Conservation (phyloP, 2,113 vertebrate species). For the Paedocypris sp. region DNA sequence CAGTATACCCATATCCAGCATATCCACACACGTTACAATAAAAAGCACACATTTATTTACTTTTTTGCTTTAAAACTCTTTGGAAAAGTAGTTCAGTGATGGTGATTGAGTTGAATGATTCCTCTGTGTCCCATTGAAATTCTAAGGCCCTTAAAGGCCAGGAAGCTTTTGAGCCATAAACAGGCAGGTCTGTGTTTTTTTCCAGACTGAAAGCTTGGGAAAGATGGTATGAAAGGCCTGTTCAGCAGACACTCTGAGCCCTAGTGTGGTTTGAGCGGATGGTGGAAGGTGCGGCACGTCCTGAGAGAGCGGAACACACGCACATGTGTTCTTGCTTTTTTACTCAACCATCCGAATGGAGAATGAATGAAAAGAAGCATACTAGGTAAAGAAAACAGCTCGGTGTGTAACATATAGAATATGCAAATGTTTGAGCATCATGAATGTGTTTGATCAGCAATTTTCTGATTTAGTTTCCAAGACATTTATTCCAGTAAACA, state of each 20-base stretch:
- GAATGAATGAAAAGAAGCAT: conserved; percentile 9
- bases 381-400: conserved; percentile 11
- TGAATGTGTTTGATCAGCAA: neutral
- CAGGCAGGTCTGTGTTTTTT: conserved; percentile 26
- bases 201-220: conserved; percentile 4
- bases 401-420: neutral
- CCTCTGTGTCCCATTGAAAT: neutral
- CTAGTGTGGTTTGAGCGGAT: conserved; percentile 13
- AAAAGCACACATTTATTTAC: too few relatives aligned
- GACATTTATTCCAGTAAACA: too few relatives aligned
- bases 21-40: too few relatives aligned
- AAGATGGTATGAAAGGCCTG: conserved; percentile 24
- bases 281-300: conserved; percentile 26
- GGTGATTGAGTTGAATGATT: neutral
- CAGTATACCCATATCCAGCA: too few relatives aligned
- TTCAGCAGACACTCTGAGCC: conserved; percentile 23
- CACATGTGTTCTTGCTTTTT: too few relatives aligned
- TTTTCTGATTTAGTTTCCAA: too few relatives aligned
- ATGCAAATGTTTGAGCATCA: neutral
- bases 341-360: too few relatives aligned
- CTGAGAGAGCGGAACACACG: neutral
- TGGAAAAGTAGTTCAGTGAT: conserved; percentile 1
- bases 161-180: conserved; percentile 5
- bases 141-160: neutral
- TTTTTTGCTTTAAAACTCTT: too few relatives aligned